A percentile compares a stretch with the other conserved stretches of the same genome.
phyloP scores from a whole-genome alignment of 2,888 invertebrate species.

The Agrotis ipsilon region DNA sequence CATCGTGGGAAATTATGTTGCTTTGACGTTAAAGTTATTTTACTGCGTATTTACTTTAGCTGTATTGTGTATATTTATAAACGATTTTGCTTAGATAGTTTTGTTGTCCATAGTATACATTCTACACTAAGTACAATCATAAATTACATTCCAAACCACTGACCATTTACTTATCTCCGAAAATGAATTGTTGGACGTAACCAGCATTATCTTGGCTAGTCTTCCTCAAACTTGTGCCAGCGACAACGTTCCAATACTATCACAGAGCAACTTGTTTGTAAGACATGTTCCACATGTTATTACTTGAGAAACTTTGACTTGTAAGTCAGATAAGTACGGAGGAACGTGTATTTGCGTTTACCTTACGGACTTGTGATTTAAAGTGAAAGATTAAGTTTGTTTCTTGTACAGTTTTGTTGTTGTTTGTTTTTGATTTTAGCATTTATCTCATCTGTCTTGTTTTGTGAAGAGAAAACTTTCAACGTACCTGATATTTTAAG shows the following conservation, averaged over 20 bases:
- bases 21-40: neutral
- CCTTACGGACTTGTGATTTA: slow-evolving; percentile 25
- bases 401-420: neutral
- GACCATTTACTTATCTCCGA: slow-evolving; percentile 20
- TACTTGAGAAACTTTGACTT: slow-evolving; percentile 42
- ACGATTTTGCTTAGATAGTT: neutral
- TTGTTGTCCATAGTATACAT: neutral
- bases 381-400: slow-evolving; percentile 23
- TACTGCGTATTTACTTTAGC: too few species aligned
- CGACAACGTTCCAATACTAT: slow-evolving; percentile 10
- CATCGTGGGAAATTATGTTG: too few species aligned
- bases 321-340: slow-evolving; percentile 24
- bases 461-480: neutral
- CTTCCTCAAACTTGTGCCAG: slow-evolving; percentile 34
- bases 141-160: slow-evolving; percentile 18
- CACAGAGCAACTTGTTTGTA: slow-evolving; percentile 25
- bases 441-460: neutral
- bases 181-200: slow-evolving; percentile 25
- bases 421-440: neutral
- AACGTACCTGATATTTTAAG: neutral
- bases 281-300: slow-evolving; percentile 37
- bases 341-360: slow-evolving; percentile 18
- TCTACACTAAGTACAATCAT: neutral
- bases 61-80: neutral
- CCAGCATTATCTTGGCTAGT: slow-evolving; percentile 27